Base-by-base conservation (phyloP, 2,797 vertebrate species). In the Naso thynnoides region DNA sequence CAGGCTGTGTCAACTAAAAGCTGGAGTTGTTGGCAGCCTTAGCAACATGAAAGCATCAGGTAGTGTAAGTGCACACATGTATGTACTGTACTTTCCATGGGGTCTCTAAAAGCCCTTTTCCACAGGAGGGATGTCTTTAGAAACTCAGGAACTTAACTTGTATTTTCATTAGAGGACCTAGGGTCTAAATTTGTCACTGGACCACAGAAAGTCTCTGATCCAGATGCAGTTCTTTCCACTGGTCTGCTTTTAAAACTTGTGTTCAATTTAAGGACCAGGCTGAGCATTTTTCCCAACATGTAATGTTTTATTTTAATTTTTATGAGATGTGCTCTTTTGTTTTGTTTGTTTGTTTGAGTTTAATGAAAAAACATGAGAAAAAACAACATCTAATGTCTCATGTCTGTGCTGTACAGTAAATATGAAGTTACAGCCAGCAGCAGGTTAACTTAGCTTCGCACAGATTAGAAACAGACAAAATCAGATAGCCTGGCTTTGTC, bases 1-100 rank as follows among this genome's bases (percentile, higher is more conserved):
- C 47, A 62, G 58, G 26, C 63, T 54, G 59, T 58, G 48, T 50
- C 38, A 68, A 82, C 29, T 6, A 50, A 69, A 62, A 54, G 36
- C 55, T 82, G 8, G 26, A 29, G 50, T 53, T 49, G 58, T 60
- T 21, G 33, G 54, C 48, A 56, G 47, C 55, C 60, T n/a, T 52
- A 8, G 50, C 19, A 68, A 73, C 1, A 0, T n/a, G 33, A 69
- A 11, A 39, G 45, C 67, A 59, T 60, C 41, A 65, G 42, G 42
- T 50, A 5, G 11, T 62, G 49, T 57, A 27, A 29, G 8, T 58
- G 14, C 19, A 18, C 23, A 39, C 24, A 60, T 29, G 64, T 26
- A 41, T 14, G 8, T 48, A 23, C 39, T 27, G 45, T 23, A 14
- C 41, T 29, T 53, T 24, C 16, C 11, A 58, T 61, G 18, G 9